These are phyloP conservation scores for Ptilorrhoa leucosticta DNA, from an alignment of 2,113 vertebrate genomes.

Conservation along the genomic window DNA sequence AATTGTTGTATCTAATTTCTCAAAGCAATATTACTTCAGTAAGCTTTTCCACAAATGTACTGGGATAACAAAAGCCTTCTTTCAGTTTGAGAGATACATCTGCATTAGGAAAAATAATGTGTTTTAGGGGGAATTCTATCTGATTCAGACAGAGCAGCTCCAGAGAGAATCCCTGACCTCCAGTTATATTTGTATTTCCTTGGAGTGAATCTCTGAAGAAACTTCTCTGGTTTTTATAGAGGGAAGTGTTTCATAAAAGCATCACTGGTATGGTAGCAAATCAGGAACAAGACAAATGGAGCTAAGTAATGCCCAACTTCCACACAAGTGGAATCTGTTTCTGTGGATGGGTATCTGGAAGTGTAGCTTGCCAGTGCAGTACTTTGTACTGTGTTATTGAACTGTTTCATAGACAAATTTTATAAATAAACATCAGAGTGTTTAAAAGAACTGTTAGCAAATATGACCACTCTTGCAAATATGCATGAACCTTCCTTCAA, in stretches of 20 bases:
- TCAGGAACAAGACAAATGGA: neutral
- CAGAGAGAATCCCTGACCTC: neutral
- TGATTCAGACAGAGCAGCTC: neutral
- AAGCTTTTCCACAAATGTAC: neutral
- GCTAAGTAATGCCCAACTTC: neutral
- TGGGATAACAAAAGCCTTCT: neutral
- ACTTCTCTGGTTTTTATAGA: neutral
- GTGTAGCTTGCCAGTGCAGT: conserved; percentile 14
- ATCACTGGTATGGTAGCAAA: neutral
- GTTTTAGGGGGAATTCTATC: neutral
- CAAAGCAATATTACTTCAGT: neutral
- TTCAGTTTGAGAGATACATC: neutral
- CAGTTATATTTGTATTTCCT: neutral
- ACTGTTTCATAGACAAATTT: conserved; percentile 51
- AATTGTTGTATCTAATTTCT: neutral
- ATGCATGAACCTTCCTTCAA: conserved; percentile 33
- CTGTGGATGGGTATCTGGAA: neutral
- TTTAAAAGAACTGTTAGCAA: conserved; percentile 59
- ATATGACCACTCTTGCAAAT: conserved; percentile 66
- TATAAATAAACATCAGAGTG: conserved; percentile 62
- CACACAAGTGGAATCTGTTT: neutral
- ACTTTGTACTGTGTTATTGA: conserved; percentile 59
- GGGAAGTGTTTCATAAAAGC: neutral
- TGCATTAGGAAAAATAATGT: neutral
- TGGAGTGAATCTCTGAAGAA: neutral